Evolutionary conservation across 1,140 invertebrate genomes (phyloP), one percentile per base, ranked within the genome.

Genomic region (Chelonus insularis): DNA sequence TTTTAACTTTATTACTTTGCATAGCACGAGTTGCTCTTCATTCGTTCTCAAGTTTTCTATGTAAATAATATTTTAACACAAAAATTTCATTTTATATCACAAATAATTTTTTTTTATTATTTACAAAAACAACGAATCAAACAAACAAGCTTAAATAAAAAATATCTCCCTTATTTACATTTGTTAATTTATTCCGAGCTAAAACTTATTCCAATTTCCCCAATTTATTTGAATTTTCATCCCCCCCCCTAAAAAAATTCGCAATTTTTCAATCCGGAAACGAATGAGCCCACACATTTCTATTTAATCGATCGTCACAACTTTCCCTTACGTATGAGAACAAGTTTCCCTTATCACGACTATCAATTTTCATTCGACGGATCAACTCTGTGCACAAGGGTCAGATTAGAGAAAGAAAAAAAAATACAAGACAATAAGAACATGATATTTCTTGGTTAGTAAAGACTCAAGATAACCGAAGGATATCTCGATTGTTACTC

Each of bases 311-410:
- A 45, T 48, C 6, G 12, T 48, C 3, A 21, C 12, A n/a, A n/a
- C 43, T 20, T 25, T 8, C 18, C 18, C n/a, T 25, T 23, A 25
- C n/a, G 9, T 8, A 12, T 14, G 9, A 50, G 6, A 0, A 48
- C 16, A 48, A 41, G 47, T 29, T 57, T 59, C 45, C 37, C 11
- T 23, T 59, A 59, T 50, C 47, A 21, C 9, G 8, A 50, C 23
- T 20, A 55, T 55, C 52, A 55, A 36, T 36, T 55, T 55, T 55
- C 52, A 55, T 37, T 55, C 34, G 50, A 12, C 32, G 18, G 16
- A 20, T 45, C 43, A 16, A 45, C 43, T 45, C 43, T 18, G 14
- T 16, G 16, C 43, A 21, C 16, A 2, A 45, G 43, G 43, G 43
- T 45, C 43, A 45, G 43, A 45, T 9, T 34, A 34, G 14, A 39